phyloP scores from a whole-genome alignment of 92 coral and sea anemone genomes.

The Ricordea florida region DNA sequence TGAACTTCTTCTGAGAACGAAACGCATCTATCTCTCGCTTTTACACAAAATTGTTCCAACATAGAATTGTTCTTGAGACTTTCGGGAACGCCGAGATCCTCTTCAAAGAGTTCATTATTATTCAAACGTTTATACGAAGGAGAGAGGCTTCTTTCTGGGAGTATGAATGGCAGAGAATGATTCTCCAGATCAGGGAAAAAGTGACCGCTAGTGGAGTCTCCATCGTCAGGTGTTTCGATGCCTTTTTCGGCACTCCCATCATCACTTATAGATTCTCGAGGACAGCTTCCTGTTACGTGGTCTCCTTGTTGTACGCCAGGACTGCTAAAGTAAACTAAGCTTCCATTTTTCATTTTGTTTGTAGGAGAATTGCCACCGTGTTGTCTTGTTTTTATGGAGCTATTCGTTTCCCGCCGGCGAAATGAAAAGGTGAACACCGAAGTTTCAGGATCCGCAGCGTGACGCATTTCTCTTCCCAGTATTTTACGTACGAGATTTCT shows the following conservation, averaged over 20 bases:
- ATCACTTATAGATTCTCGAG: slow-evolving; percentile 20
- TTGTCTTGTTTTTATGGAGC: background rate
- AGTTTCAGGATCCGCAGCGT: slow-evolving; percentile 22
- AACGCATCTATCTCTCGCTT: slow-evolving; percentile 4
- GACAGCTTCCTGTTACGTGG: background rate
- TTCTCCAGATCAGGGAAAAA: background rate
- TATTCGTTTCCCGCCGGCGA: slow-evolving; percentile 12
- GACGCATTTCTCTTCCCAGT: background rate
- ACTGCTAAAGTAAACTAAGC: background rate
- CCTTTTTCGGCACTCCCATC: slow-evolving; percentile 35
- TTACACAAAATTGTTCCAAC: background rate
- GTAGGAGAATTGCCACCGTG: background rate
- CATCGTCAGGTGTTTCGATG: slow-evolving; percentile 33
- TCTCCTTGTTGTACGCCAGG: slow-evolving; percentile 10
- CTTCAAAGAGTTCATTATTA: background rate
- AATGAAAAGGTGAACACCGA: slow-evolving; percentile 40
- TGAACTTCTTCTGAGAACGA: slow-evolving; percentile 10
- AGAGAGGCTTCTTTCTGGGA: background rate
- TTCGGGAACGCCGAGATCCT: background rate
- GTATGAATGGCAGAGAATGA: slow-evolving; percentile 18
- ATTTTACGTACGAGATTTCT: slow-evolving; percentile 65
- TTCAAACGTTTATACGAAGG: background rate
- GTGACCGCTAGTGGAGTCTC: slow-evolving; percentile 3
- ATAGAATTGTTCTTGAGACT: background rate
- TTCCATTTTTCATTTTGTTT: slow-evolving; percentile 6